Conservation (phyloP, 2,888 invertebrate species). For the Taphrorychus bicolor region DNA sequence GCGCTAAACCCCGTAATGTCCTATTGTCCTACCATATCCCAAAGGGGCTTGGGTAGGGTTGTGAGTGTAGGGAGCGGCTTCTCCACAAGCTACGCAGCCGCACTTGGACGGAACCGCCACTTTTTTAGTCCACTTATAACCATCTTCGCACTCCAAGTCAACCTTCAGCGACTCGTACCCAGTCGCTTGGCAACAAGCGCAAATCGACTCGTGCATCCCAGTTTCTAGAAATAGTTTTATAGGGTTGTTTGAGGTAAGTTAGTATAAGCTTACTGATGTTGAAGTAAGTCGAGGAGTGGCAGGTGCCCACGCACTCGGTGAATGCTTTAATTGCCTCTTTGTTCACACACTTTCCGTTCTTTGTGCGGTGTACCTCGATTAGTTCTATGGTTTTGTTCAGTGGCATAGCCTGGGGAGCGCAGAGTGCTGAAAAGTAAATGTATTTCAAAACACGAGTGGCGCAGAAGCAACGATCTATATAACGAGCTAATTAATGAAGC, state of each 20-base stretch:
- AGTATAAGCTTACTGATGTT: conserved; percentile 69
- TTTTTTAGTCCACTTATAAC: conserved; percentile 52
- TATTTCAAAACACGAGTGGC: too few species aligned
- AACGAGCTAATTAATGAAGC: too few species aligned
- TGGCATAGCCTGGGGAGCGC: conserved; percentile 65
- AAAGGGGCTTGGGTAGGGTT: conserved; percentile 11
- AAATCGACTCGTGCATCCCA: conserved; percentile 63
- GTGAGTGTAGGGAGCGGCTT: conserved; percentile 26
- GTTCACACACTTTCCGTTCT: conserved; percentile 73
- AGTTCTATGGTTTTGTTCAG: conserved; percentile 66
- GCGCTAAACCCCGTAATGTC: too few species aligned
- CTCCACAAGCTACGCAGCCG: conserved; percentile 53
- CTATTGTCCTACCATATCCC: too few species aligned
- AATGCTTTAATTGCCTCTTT: conserved; percentile 66
- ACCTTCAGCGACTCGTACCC: conserved; percentile 51
- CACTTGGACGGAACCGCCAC: conserved; percentile 57
- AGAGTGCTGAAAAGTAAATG: conserved; percentile 61
- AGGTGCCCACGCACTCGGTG: conserved; percentile 74
- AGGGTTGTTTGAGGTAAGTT: not conserved
- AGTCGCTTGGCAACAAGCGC: conserved; percentile 65
- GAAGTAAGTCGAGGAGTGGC: conserved; percentile 74
- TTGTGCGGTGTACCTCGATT: conserved; percentile 60
- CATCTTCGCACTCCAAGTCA: conserved; percentile 56
- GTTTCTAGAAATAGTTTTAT: conserved; percentile 56
- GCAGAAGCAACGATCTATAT: too few species aligned